Conservation (phyloP, 2,113 vertebrate genomes). For the Perca fluviatilis region DNA sequence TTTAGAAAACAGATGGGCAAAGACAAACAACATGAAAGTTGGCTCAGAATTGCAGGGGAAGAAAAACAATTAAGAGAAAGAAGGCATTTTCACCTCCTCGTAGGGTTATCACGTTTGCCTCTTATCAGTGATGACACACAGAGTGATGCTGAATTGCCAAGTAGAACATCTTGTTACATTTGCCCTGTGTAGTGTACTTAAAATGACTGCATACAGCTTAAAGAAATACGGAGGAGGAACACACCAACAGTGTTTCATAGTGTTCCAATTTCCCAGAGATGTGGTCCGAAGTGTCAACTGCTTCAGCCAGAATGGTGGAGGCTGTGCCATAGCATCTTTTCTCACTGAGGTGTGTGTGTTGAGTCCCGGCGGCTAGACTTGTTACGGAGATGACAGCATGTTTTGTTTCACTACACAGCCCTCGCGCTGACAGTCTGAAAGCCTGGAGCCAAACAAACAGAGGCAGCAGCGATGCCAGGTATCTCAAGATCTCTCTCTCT, state of each 20-base stretch:
- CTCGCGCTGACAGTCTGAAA: conserved; percentile 78
- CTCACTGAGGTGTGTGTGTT: conserved; percentile 71
- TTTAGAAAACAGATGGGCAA: conserved; percentile 80
- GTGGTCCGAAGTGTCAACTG: conserved; percentile 67
- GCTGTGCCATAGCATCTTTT: conserved; percentile 60
- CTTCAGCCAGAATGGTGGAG: conserved; percentile 60
- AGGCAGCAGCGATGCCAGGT: conserved; percentile 71
- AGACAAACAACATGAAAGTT: conserved; percentile 73
- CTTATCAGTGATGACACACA: neutral
- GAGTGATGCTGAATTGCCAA: conserved; percentile 7
- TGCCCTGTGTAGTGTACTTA: neutral
- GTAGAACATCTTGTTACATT: conserved; percentile 31
- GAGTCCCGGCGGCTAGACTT: conserved; percentile 74
- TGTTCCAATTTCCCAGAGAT: conserved; percentile 50
- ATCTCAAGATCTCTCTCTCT: conserved; percentile 68
- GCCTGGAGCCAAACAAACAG: conserved; percentile 83
- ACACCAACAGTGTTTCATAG: conserved; percentile 14
- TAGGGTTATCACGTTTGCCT: conserved; percentile 25
- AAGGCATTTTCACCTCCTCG: conserved; percentile 36
- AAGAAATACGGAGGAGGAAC: conserved; percentile 13
- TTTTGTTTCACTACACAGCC: conserved; percentile 80
- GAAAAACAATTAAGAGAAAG: conserved; percentile 22
- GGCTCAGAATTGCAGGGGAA: conserved; percentile 36
- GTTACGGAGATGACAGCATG: conserved; percentile 83
- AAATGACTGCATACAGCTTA: conserved; percentile 36